Conservation (phyloP, 2,888 invertebrate species). For the Sympetrum striolatum region DNA sequence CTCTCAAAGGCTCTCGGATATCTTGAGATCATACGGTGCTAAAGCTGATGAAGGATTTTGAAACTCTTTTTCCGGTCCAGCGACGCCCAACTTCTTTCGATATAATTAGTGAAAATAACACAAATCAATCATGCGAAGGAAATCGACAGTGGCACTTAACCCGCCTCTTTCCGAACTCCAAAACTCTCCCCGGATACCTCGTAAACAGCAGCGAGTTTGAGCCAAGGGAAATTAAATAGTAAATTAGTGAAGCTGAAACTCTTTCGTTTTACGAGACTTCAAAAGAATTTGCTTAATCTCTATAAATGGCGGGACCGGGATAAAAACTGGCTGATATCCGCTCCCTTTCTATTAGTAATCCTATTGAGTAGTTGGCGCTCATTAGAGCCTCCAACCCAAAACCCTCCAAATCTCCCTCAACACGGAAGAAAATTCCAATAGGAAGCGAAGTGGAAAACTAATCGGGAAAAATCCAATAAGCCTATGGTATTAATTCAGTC, state of each 20-base stretch:
- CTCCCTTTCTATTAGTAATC: neutral
- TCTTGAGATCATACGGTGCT: too few species aligned
- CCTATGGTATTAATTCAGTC: neutral
- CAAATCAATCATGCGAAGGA: too few species aligned
- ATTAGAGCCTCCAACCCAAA: neutral
- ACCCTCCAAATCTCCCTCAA: neutral
- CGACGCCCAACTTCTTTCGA: too few species aligned
- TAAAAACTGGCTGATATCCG: neutral
- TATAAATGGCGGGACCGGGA: neutral
- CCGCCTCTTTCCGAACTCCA: too few species aligned
- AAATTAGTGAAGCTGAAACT: neutral
- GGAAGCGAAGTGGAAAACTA: neutral
- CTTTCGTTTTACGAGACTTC: neutral
- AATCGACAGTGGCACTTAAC: too few species aligned
- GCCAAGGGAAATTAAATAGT: too few species aligned
- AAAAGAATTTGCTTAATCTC: neutral
- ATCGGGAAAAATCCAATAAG: neutral
- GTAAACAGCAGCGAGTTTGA: too few species aligned
- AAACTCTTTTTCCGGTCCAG: too few species aligned
- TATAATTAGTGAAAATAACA: too few species aligned
- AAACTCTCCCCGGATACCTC: too few species aligned
- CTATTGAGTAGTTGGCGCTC: neutral
- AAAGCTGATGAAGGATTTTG: too few species aligned
- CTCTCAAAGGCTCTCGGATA: too few species aligned
- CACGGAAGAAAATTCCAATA: neutral